phyloP scores from a whole-genome alignment of 2,888 invertebrate species.

The Trissonchulus sp. region DNA sequence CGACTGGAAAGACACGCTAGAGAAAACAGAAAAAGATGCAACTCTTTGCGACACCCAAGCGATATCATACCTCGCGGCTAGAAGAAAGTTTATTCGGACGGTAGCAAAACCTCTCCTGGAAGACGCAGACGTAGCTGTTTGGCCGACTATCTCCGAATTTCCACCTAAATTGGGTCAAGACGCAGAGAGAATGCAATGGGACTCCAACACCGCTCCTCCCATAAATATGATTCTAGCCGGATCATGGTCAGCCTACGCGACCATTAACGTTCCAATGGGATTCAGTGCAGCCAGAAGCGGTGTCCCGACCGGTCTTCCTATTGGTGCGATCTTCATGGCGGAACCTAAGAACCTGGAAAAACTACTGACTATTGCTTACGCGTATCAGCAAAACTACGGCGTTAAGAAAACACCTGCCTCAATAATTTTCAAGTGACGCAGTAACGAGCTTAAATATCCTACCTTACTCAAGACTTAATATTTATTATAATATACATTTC shows the following conservation, averaged over 20 bases:
- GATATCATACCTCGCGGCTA: neutral
- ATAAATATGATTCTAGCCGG: slow-evolving; percentile 15
- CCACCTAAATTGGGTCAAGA: neutral
- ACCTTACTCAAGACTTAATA: too few relatives aligned
- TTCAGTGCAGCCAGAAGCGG: neutral
- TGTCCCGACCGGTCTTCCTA: neutral
- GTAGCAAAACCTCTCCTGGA: neutral
- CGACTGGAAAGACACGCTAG: neutral
- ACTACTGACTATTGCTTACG: neutral
- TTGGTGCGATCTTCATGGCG: neutral
- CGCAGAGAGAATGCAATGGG: neutral
- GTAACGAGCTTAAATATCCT: too few relatives aligned
- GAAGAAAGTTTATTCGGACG: neutral
- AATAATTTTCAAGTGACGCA: too few relatives aligned
- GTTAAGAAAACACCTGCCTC: neutral
- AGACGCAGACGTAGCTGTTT: neutral
- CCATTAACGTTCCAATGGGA: slow-evolving; percentile 15
- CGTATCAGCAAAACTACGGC: slow-evolving; percentile 4
- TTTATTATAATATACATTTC: too few relatives aligned
- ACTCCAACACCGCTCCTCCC: neutral
- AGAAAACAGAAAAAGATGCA: neutral
- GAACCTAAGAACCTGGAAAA: slow-evolving; percentile 1
- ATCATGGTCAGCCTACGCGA: slow-evolving; percentile 11
- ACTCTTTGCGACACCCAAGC: neutral
- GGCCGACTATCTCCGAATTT: neutral